A percentile compares a stretch with the other conserved stretches of the same genome.
These are phyloP conservation scores for Camelus bactrianus DNA, from an alignment of 2,113 vertebrate species.

Conservation along the genomic window DNA sequence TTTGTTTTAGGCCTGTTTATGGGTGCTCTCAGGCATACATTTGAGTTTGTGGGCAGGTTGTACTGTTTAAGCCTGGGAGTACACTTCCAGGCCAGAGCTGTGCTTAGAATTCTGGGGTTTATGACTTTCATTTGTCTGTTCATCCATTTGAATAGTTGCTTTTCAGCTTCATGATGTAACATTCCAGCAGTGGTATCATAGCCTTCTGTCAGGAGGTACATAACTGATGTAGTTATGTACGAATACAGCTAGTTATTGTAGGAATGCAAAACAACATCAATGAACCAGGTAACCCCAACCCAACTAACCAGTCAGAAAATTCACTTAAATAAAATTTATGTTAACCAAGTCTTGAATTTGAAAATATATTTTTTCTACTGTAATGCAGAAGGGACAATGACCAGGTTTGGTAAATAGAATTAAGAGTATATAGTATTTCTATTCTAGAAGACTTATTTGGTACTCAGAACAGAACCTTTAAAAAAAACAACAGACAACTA, in stretches of 20 bases:
- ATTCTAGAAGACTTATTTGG: slow-evolving; percentile 15
- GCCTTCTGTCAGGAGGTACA: neutral
- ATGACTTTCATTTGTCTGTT: neutral
- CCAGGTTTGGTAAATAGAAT: slow-evolving; percentile 7
- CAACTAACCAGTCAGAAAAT: neutral
- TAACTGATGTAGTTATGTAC: neutral
- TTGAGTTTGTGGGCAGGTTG: neutral
- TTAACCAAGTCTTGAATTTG: slow-evolving; percentile 35
- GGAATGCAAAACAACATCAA: neutral
- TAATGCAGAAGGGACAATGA: neutral
- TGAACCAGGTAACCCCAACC: neutral
- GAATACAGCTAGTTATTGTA: neutral
- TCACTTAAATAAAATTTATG: neutral
- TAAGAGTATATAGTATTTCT: neutral
- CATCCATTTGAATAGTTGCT: slow-evolving; percentile 20
- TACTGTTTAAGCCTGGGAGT: neutral
- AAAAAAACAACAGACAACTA: neutral
- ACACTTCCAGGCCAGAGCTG: neutral
- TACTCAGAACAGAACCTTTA: neutral
- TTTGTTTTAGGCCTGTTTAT: neutral
- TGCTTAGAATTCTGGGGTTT: slow-evolving; percentile 20
- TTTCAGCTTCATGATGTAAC: slow-evolving; percentile 2
- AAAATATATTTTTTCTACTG: slow-evolving; percentile 18
- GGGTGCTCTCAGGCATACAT: neutral
- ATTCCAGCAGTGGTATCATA: neutral